Base-by-base conservation (phyloP, 2,797 vertebrate genomes). In the Syngnathus acus region DNA sequence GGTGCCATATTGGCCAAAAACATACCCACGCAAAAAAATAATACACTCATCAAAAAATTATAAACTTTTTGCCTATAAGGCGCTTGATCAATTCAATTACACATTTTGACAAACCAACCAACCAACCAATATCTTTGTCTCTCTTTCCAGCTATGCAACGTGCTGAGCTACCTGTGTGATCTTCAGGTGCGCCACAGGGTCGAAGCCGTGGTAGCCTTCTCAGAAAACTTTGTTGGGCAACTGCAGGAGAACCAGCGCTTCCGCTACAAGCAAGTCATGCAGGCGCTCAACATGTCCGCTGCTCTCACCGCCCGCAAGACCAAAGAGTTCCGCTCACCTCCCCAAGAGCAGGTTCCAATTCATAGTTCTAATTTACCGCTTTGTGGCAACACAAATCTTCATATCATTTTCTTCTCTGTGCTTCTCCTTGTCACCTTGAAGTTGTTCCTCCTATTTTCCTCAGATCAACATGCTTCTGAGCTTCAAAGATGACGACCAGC, bases 231-330 rank as follows among this genome's bases (percentile, higher is more conserved):
- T 75, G 94, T 95, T 42, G 89, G 88, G 26, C 92, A 90, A 66
- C 94, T 98, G 60, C 96, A 98, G 77, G 95, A 96, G 26, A 94
- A 98, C 83, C 96, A 98, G 0, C 92, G 90, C n/a, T 94, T 93
- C 81, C 93, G 95, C 13, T 98, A 98, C 78, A 93, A 94, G 6
- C 93, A 97, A 78, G 95, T 98, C 37, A 96, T 97, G 94, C 92
- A 95, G 78, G 95, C 96, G 1, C 87, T 98, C 74, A 95, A 98
- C 83, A 98, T 98, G 96, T 98, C 96, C 0, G 95, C 94, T 1
- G 94, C 94, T 0, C 88, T 98, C 58, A 98, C 95, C 0, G 95
- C 95, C 65, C 93, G 94, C 76, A 98, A 95, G 79, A 98, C 96
- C 16, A 97, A 94, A 79, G 96, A 98, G 80, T 98, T 98, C 72